A percentile compares a stretch with the other conserved stretches of the same genome.
phyloP scores from a whole-genome alignment of 2,797 vertebrate genomes.

The Artibeus jamaicensis region DNA sequence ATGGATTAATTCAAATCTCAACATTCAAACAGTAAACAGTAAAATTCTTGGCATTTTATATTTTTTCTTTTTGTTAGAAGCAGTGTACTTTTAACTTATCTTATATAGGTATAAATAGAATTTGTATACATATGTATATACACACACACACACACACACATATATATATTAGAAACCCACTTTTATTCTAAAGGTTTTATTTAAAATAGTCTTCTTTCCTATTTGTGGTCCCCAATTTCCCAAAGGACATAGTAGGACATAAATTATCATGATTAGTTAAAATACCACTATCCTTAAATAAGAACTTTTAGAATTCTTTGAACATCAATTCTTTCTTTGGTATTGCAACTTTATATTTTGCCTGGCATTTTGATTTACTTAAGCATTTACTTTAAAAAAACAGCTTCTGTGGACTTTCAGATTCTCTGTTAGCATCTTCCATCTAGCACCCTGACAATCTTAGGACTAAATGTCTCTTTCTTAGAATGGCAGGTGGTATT shows the following conservation, averaged over 20 bases:
- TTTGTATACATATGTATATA: not conserved
- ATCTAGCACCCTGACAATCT: not conserved
- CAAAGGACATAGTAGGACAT: not conserved
- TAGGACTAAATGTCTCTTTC: not conserved
- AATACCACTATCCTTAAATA: conserved; percentile 12
- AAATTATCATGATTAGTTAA: not conserved
- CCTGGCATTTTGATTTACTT: not conserved
- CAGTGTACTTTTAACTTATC: not conserved
- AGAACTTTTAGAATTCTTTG: not conserved
- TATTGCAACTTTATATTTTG: not conserved
- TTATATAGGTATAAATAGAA: not conserved
- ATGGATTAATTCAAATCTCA: not conserved
- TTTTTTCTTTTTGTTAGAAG: not conserved
- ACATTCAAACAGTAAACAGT: not conserved
- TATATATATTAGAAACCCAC: not conserved
- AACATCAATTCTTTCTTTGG: not conserved
- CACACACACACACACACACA: no score
- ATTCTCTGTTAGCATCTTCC: not conserved
- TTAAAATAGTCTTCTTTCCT: not conserved
- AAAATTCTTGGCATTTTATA: not conserved
- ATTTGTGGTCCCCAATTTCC: not conserved
- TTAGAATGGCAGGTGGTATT: not conserved
- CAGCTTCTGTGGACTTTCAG: not conserved
- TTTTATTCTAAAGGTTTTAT: not conserved
- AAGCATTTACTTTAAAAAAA: not conserved